These are phyloP conservation scores for Cairina moschata DNA, from an alignment of 2,113 vertebrate species.

Conservation along the genomic window DNA sequence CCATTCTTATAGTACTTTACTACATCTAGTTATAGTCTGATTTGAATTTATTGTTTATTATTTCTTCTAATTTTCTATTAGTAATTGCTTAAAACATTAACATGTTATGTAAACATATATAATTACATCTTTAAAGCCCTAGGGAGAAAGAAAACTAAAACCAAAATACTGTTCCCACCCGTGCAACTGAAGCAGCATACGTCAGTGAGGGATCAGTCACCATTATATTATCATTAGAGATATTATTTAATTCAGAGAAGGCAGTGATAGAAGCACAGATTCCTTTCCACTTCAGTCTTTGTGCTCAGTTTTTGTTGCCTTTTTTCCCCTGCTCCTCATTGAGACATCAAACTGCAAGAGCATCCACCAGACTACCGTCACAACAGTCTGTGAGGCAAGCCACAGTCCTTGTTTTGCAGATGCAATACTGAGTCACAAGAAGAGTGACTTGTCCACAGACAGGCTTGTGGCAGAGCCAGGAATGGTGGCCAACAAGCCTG, in stretches of 20 bases:
- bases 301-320: neutral
- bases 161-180: neutral
- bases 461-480: neutral
- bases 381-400: neutral
- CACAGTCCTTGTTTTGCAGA: neutral
- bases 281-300: neutral
- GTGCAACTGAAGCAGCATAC: neutral
- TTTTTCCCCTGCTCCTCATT: neutral
- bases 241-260: neutral
- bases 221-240: neutral
- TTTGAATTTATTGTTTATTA: neutral
- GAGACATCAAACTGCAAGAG: neutral
- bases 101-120: neutral
- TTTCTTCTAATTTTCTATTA: slow-evolving; percentile 17
- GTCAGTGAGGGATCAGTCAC: neutral
- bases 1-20: neutral
- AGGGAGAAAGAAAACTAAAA: neutral
- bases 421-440: slow-evolving; percentile 31
- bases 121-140: neutral
- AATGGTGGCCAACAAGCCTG: neutral
- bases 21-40: neutral
- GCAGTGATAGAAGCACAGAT: neutral
- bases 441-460: slow-evolving; percentile 26
- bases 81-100: neutral
- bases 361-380: neutral